These are phyloP conservation scores for Beris morrisii DNA, from an alignment of 2,888 invertebrate genomes.

Conservation along the genomic window DNA sequence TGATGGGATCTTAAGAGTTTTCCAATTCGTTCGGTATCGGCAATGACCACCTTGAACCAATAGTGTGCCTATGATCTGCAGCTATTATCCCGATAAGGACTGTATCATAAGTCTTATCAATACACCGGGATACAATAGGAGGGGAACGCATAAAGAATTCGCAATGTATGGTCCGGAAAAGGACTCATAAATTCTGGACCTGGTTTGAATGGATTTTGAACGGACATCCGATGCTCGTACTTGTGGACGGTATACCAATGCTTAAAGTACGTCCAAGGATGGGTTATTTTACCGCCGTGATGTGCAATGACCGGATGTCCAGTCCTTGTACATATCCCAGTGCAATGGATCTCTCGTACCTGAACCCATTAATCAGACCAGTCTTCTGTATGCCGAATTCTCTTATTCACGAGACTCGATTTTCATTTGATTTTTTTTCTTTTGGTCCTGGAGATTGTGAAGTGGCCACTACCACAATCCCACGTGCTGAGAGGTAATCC, in stretches of 20 bases:
- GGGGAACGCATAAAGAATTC: background rate
- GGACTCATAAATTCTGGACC: constrained; percentile 27
- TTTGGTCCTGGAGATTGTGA: too few species aligned
- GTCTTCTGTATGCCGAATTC: constrained; percentile 6
- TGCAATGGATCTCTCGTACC: constrained; percentile 8
- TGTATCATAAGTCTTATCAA: constrained; percentile 28
- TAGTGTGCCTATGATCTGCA: background rate
- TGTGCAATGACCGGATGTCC: constrained; percentile 28
- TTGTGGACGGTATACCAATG: background rate
- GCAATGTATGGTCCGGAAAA: constrained; percentile 10
- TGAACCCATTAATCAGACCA: constrained; percentile 30
- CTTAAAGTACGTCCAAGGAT: constrained; percentile 4
- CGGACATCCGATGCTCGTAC: constrained; percentile 27
- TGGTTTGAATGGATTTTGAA: constrained; percentile 21
- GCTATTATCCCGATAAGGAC: constrained; percentile 10
- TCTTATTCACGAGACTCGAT: too few species aligned
- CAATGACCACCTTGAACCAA: constrained; percentile 9
- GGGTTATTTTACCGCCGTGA: constrained; percentile 21
- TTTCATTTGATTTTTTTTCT: too few species aligned
- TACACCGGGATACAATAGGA: background rate
- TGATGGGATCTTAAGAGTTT: constrained; percentile 21
- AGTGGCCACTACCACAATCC: background rate
- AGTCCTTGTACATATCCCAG: constrained; percentile 14
- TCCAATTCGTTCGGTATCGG: constrained; percentile 10
- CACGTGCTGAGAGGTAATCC: constrained; percentile 21